These are phyloP conservation scores for Pandemis corylana DNA, from an alignment of 2,888 invertebrate genomes.

Conservation along the genomic window DNA sequence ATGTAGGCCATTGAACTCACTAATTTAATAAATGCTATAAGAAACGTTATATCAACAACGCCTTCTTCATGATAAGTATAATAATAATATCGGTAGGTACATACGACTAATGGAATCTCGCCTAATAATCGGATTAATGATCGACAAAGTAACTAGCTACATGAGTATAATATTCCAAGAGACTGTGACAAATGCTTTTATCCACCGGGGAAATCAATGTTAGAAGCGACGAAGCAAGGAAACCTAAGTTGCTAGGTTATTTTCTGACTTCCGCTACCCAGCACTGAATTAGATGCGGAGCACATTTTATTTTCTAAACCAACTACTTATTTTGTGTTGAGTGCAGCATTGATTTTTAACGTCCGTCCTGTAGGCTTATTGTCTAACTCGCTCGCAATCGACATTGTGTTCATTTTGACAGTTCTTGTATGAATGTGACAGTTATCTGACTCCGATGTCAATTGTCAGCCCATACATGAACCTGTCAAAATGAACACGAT, in stretches of 20 bases:
- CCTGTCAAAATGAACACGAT: too few relatives aligned
- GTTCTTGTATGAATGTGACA: too few relatives aligned
- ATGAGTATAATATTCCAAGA: constrained; percentile 8
- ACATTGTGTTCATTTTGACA: too few relatives aligned
- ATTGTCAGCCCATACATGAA: too few relatives aligned
- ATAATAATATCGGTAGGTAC: background rate
- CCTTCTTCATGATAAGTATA: too few relatives aligned
- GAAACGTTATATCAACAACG: too few relatives aligned
- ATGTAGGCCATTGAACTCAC: too few relatives aligned
- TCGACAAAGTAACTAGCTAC: background rate
- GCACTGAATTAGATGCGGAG: constrained; percentile 15
- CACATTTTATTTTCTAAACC: constrained; percentile 12
- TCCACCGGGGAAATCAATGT: constrained; percentile 64
- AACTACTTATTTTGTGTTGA: constrained; percentile 4
- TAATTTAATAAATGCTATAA: too few relatives aligned
- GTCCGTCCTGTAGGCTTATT: too few relatives aligned
- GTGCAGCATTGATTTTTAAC: constrained; percentile 13
- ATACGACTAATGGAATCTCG: background rate
- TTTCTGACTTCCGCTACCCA: constrained; percentile 39
- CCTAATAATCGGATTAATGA: background rate
- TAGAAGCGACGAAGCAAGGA: constrained; percentile 46
- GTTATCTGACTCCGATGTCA: too few relatives aligned
- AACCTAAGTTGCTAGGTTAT: constrained; percentile 50
- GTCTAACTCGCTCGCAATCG: too few relatives aligned
- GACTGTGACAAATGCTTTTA: constrained; percentile 59